phyloP scores from a whole-genome alignment of 2,888 invertebrate species.

The Eulithis testata region DNA sequence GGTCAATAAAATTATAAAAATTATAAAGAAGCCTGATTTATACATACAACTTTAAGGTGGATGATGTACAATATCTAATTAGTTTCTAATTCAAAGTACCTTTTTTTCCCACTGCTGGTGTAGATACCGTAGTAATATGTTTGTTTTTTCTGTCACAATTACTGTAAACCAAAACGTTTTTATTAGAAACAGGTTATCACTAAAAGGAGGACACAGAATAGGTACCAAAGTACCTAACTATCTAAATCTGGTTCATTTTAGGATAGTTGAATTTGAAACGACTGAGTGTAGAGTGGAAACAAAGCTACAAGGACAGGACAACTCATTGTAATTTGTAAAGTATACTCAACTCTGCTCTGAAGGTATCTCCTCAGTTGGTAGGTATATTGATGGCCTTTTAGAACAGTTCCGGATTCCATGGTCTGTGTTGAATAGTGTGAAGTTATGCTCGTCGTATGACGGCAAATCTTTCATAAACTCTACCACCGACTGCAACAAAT shows the following conservation, averaged over 20 bases:
- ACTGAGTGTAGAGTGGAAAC: no score
- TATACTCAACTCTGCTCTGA: slow-evolving; percentile 94
- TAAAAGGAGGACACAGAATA: not conserved
- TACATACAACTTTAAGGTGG: no score
- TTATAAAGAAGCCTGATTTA: not conserved
- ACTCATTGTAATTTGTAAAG: slow-evolving; percentile 23
- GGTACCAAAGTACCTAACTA: not conserved
- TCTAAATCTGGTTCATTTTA: not conserved
- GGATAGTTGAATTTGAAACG: no score
- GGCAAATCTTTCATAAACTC: slow-evolving; percentile 97
- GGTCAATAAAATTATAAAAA: no score
- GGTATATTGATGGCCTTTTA: slow-evolving; percentile 95
- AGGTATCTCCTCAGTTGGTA: slow-evolving; percentile 96
- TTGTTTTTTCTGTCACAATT: slow-evolving; percentile 98
- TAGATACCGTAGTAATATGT: slow-evolving; percentile 95
- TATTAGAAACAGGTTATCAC: slow-evolving; percentile 8
- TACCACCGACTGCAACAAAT: slow-evolving; percentile 89
- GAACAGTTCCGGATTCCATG: slow-evolving; percentile 92
- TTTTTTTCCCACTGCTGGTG: slow-evolving; percentile 98
- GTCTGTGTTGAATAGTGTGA: slow-evolving; percentile 95
- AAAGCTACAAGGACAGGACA: not conserved
- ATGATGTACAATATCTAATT: not conserved
- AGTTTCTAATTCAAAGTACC: slow-evolving; percentile 65
- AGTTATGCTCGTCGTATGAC: slow-evolving; percentile 95
- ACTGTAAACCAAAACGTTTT: slow-evolving; percentile 84